Evolutionary conservation across 1,140 invertebrate genomes (phyloP).

Genomic region (Drosophila repleta): DNA sequence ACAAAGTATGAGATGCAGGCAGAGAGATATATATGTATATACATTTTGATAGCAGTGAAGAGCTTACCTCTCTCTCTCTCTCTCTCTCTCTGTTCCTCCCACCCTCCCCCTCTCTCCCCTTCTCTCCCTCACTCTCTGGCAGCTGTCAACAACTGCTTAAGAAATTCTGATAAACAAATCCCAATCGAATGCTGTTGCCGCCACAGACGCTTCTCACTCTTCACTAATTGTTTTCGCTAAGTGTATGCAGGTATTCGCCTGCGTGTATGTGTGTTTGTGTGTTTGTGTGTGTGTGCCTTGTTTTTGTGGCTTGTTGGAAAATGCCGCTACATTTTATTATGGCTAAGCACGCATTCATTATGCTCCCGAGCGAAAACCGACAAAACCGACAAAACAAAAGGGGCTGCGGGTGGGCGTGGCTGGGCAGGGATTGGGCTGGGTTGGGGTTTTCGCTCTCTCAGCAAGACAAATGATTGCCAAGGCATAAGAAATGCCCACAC

Average conservation of each 20-base stretch:
- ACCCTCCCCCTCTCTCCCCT: too few relatives aligned
- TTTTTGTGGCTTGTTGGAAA: constrained; percentile 55
- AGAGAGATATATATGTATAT: too few relatives aligned
- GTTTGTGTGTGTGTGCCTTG: constrained; percentile 26
- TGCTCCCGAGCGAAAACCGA: constrained; percentile 12
- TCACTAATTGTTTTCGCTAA: neutral
- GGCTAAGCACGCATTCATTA: constrained; percentile 71
- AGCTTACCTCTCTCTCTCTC: too few relatives aligned
- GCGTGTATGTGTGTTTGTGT: neutral
- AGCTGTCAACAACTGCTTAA: too few relatives aligned
- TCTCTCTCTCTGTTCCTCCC: too few relatives aligned
- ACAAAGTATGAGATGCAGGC: too few relatives aligned
- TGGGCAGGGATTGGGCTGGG: neutral
- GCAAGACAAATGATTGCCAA: constrained; percentile 22
- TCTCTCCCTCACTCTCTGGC: too few relatives aligned
- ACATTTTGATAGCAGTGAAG: too few relatives aligned
- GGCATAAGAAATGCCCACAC: neutral
- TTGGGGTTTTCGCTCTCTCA: neutral
- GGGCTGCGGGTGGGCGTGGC: neutral
- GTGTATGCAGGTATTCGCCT: constrained; percentile 5
- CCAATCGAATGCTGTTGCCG: too few relatives aligned
- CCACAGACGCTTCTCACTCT: neutral
- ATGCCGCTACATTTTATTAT: constrained; percentile 75
- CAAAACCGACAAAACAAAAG: constrained; percentile 1
- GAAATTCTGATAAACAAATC: too few relatives aligned